A percentile compares a stretch with the other conserved stretches of the same genome.
These are phyloP conservation scores for Orbicella faveolata DNA, from an alignment of 64 coral and sea anemone species.

Conservation along the genomic window DNA sequence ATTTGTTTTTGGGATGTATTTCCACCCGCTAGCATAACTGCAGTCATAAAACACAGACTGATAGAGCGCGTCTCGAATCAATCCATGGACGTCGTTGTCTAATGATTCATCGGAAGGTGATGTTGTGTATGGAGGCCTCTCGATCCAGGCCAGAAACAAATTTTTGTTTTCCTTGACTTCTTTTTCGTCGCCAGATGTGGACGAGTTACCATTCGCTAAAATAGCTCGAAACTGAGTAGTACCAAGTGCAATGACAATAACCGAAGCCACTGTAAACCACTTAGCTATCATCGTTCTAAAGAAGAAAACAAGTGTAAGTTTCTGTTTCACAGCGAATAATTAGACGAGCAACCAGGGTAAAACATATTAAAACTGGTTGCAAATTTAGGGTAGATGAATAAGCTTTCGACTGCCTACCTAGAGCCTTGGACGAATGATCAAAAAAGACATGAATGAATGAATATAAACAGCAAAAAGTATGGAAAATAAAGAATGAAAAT, in stretches of 20 bases:
- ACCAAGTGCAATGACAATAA: not conserved
- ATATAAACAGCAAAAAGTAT: too few relatives aligned
- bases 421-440: too few relatives aligned
- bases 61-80: not conserved
- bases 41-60: not conserved
- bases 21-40: not conserved
- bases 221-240: not conserved
- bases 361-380: too few relatives aligned
- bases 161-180: not conserved
- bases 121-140: not conserved
- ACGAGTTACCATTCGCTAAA: not conserved
- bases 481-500: too few relatives aligned
- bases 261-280: not conserved
- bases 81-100: not conserved
- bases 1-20: not conserved
- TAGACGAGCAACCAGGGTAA: too few relatives aligned
- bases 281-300: not conserved
- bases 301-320: not conserved
- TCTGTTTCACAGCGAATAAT: too few relatives aligned
- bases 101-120: not conserved
- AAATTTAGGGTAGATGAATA: too few relatives aligned
- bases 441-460: too few relatives aligned
- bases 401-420: too few relatives aligned
- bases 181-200: not conserved
- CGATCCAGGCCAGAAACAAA: not conserved